Base-by-base conservation (phyloP, 2,797 vertebrate genomes). In the Silurus lanzhouensis region DNA sequence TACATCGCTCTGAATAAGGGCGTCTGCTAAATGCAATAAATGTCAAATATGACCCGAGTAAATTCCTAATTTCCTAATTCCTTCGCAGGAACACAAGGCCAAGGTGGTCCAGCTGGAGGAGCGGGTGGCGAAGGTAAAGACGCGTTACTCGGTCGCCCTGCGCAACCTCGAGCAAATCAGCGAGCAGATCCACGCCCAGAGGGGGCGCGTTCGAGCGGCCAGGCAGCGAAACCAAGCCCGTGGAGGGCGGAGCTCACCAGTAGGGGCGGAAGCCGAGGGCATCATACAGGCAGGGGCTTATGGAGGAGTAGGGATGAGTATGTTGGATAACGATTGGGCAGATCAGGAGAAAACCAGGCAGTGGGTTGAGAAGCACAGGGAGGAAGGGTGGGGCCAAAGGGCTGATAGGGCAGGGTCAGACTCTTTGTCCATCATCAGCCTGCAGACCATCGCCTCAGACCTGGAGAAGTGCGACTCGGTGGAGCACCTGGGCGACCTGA, bases 141-240 rank as follows among this genome's bases (percentile, higher is more conserved):
- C 94, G 0, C 95, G 96, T 17, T 99, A 99, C 78, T 97, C 97
- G 0, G 94, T 97, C 0, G 96, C 98, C 14, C 91, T 99, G 9
- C 92, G 96, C 0, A 99, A 97, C 92, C 87, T 99, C 90, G 98
- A 99, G 81, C 94, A 97, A 89, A 98, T 99, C 95, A 98, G 97
- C 1, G 97, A 99, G 87, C 96, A 98, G 89, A 98, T 99, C 87
- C 98, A 99, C 0, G 97, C 97, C 0, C 96, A 97, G 6, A 92
- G 94, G 82, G 93, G 92, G 17, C 91, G 86, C 0, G 81, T 88
- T 60, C 83, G 68, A 0, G 91, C 88, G 6, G 84, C 87, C 85
- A 86, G 92, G 85, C 87, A 89, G 70, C 55, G 57, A 22, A 68
- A 88, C 79, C 84, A 89, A 0, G 85, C 89, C 87, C 92, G 92